Evolutionary conservation across 2,797 vertebrate species (phyloP).

Genomic region (Ceyx erithaca): DNA sequence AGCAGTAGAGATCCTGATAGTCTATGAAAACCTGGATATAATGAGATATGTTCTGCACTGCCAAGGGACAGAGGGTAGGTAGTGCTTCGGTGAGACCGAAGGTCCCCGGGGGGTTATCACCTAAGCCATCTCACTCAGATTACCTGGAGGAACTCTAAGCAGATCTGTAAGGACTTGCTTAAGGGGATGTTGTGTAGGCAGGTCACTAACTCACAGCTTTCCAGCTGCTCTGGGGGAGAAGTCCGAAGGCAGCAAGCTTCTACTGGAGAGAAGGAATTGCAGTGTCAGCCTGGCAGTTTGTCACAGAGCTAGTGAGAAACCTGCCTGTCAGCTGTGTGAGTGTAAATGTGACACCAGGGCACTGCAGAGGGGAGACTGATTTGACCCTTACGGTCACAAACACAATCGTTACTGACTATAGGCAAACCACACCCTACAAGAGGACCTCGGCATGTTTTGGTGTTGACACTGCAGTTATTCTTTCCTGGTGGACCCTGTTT

Average conservation of each 20-base stretch:
- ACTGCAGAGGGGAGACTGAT: neutral
- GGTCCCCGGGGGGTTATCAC: neutral
- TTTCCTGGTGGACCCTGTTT: neutral
- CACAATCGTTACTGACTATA: neutral
- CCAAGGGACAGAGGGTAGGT: constrained; percentile 92
- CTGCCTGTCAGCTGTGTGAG: neutral
- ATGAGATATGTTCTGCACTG: constrained; percentile 98
- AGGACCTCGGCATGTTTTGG: neutral
- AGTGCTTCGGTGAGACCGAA: neutral
- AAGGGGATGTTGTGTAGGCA: neutral
- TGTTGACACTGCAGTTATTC: neutral
- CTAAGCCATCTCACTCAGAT: neutral
- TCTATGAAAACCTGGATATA: constrained; percentile 98
- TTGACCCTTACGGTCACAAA: neutral
- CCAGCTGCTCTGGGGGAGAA: neutral
- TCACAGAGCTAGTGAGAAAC: neutral
- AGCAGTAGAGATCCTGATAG: constrained; percentile 98
- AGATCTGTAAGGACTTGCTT: neutral
- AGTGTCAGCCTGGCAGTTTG: neutral
- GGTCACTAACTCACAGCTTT: neutral
- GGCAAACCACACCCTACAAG: neutral
- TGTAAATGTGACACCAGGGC: neutral
- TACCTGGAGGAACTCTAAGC: neutral
- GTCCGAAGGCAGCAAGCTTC: neutral
- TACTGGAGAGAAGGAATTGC: neutral